Conservation (phyloP, 2,888 invertebrate genomes). For the Drosophila dives region DNA sequence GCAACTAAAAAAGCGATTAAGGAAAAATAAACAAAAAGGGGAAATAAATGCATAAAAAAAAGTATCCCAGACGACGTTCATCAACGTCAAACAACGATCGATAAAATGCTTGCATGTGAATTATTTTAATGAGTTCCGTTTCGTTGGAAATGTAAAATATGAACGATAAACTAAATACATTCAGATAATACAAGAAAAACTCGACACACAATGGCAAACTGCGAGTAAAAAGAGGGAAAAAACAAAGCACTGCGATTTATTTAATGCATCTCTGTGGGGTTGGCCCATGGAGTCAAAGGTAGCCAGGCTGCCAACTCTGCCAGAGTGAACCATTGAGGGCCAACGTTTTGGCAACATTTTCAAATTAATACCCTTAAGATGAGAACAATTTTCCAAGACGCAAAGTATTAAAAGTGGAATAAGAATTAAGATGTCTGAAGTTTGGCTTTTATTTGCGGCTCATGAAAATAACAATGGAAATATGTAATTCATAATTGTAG, state of each 20-base stretch:
- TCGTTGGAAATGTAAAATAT: constrained; percentile 77
- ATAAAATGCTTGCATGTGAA: constrained; percentile 79
- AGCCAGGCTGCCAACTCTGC: constrained; percentile 35
- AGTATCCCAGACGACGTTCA: constrained; percentile 71
- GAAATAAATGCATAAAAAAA: constrained; percentile 53
- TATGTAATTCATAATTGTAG: background rate
- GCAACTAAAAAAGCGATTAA: constrained; percentile 58
- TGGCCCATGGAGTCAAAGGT: constrained; percentile 31
- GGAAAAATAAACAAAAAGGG: constrained; percentile 47
- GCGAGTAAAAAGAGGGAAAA: constrained; percentile 5
- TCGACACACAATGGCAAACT: constrained; percentile 43
- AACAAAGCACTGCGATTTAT: constrained; percentile 46
- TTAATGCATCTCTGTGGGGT: constrained; percentile 40
- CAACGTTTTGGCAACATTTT: constrained; percentile 50
- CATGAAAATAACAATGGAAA: background rate
- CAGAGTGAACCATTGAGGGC: constrained; percentile 8
- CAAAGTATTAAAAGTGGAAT: constrained; percentile 4
- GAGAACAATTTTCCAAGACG: constrained; percentile 43
- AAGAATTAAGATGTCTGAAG: constrained; percentile 15
- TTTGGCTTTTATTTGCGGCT: background rate
- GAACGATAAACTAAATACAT: constrained; percentile 76
- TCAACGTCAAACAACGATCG: constrained; percentile 78
- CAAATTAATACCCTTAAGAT: constrained; percentile 61
- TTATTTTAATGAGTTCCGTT: constrained; percentile 81
- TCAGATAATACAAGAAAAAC: constrained; percentile 36